A percentile compares a stretch with the other conserved stretches of the same genome.
Conservation (phyloP, 2,113 vertebrate species). For the Meriones unguiculatus region DNA sequence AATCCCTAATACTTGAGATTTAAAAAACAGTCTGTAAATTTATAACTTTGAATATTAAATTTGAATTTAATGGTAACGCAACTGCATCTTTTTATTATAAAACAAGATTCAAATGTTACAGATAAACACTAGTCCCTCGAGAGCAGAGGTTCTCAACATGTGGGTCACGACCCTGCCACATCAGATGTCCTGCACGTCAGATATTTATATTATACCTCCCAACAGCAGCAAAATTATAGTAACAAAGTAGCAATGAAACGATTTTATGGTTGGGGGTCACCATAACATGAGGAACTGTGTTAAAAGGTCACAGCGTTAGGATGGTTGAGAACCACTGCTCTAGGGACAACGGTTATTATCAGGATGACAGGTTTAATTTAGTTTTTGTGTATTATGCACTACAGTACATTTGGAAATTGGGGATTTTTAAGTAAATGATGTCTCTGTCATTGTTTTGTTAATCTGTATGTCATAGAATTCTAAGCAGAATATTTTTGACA, state of each 20-base stretch:
- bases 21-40: conserved; percentile 1
- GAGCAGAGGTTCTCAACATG: not conserved
- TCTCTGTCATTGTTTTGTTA: not conserved
- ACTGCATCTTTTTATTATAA: not conserved
- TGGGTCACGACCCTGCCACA: not conserved
- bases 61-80: not conserved
- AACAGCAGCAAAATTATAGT: not conserved
- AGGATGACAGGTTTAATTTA: not conserved
- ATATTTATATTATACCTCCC: not conserved
- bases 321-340: not conserved
- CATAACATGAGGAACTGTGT: not conserved
- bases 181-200: not conserved
- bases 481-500: not conserved
- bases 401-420: not conserved
- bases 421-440: not conserved
- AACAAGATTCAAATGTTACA: not conserved
- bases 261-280: not conserved
- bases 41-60: conserved; percentile 37
- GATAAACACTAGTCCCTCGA: not conserved
- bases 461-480: not conserved
- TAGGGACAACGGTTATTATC: not conserved
- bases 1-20: conserved; percentile 22
- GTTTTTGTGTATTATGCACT: not conserved
- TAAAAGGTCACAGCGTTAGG: not conserved
- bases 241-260: not conserved